Evolutionary conservation across 2,113 vertebrate genomes (phyloP).

Genomic region (Etheostoma spectabile): DNA sequence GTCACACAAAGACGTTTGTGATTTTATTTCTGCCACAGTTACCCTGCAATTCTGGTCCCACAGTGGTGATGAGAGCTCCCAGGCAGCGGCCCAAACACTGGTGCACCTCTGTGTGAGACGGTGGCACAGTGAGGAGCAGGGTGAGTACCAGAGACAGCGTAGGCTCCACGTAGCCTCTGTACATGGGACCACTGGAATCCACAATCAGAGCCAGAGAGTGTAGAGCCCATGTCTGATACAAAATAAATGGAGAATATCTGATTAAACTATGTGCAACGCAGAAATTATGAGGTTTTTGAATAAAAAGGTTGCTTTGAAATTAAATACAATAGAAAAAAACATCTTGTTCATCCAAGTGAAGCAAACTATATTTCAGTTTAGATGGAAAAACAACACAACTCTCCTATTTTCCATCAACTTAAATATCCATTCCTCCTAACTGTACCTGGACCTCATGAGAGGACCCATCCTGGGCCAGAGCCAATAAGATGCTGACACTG

Average conservation of each 20-base stretch:
- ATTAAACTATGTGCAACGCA: background rate
- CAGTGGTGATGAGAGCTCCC: slow-evolving; percentile 98
- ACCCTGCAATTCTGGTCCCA: slow-evolving; percentile 98
- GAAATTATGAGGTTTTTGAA: background rate
- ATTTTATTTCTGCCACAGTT: slow-evolving; percentile 37
- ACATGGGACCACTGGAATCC: slow-evolving; percentile 99
- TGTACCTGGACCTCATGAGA: slow-evolving; percentile 98
- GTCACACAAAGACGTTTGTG: background rate
- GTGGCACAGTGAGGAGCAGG: slow-evolving; percentile 94
- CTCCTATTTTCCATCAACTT: background rate
- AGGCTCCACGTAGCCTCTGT: slow-evolving; percentile 97
- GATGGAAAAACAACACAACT: background rate
- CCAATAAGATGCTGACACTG: slow-evolving; percentile 97
- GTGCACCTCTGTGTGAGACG: slow-evolving; percentile 97
- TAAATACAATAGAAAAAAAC: background rate
- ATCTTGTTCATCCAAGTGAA: background rate
- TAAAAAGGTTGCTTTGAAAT: background rate
- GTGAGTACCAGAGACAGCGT: slow-evolving; percentile 97
- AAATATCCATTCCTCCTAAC: slow-evolving; percentile 21
- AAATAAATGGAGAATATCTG: background rate
- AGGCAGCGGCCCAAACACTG: slow-evolving; percentile 97
- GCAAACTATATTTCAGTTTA: background rate
- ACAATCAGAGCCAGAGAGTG: slow-evolving; percentile 98
- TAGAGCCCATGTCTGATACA: slow-evolving; percentile 94
- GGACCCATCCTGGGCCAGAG: slow-evolving; percentile 96